Conservation (phyloP, 92 coral and sea anemone species). For the Epizoanthus stellaris region DNA sequence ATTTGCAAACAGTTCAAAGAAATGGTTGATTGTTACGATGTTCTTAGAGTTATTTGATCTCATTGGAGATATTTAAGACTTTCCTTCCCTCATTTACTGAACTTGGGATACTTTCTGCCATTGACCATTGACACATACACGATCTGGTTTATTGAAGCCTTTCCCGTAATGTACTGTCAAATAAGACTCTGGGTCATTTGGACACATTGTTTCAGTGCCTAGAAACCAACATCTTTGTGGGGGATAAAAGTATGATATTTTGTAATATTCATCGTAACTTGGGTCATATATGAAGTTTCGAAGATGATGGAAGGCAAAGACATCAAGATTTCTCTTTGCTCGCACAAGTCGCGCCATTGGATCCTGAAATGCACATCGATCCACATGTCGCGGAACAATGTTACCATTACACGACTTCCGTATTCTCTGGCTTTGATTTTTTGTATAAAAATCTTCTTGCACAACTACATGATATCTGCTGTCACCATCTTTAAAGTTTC, state of each 20-base stretch:
- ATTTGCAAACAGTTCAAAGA: no score
- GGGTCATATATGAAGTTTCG: background rate
- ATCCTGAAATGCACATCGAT: conserved; percentile 25
- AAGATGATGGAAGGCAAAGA: background rate
- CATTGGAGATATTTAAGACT: no score
- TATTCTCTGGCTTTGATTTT: background rate
- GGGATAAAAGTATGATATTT: background rate
- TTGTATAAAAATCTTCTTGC: conserved; percentile 19
- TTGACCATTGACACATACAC: no score
- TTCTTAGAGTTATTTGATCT: no score
- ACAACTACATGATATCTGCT: conserved; percentile 9
- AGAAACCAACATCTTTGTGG: conserved; percentile 15
- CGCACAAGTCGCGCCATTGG: conserved; percentile 24
- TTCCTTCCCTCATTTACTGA: no score
- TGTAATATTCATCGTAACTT: background rate
- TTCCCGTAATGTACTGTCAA: no score
- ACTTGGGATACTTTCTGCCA: no score
- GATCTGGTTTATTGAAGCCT: no score
- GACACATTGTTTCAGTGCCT: conserved; percentile 22
- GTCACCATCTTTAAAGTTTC: conserved; percentile 29
- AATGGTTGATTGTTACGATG: no score
- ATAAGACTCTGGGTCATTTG: background rate
- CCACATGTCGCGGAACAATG: conserved; percentile 8
- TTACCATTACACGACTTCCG: conserved; percentile 27
- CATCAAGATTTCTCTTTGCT: conserved; percentile 4